These are phyloP conservation scores for Sprattus sprattus DNA, from an alignment of 2,113 vertebrate species.

Conservation along the genomic window DNA sequence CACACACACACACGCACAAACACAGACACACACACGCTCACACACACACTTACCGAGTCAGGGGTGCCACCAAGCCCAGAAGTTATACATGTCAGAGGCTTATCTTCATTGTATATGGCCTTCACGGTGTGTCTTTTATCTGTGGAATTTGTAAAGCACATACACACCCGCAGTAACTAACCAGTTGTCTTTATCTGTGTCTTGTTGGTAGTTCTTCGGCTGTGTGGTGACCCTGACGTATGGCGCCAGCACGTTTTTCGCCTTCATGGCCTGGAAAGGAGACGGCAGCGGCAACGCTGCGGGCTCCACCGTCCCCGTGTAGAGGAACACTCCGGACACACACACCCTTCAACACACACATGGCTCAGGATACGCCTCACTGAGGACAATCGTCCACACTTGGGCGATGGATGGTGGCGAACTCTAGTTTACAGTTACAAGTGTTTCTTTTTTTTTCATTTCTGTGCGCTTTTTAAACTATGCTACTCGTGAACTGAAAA, in stretches of 20 bases:
- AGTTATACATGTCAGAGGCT: neutral
- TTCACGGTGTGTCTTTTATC: neutral
- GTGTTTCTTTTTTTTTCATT: neutral
- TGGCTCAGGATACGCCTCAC: neutral
- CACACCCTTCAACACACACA: neutral
- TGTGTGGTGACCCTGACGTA: constrained; percentile 77
- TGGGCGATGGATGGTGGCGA: neutral
- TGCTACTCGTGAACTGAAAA: neutral
- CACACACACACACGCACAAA: neutral
- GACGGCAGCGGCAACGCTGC: constrained; percentile 75
- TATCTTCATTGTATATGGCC: neutral
- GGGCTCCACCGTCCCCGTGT: constrained; percentile 74
- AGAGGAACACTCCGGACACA: constrained; percentile 24
- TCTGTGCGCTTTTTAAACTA: neutral
- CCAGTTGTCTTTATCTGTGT: neutral
- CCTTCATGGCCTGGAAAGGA: constrained; percentile 82
- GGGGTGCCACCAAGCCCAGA: neutral
- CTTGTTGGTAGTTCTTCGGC: constrained; percentile 80
- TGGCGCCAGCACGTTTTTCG: constrained; percentile 76
- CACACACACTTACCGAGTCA: neutral
- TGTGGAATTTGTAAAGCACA: neutral
- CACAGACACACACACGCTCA: neutral
- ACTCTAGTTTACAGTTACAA: neutral
- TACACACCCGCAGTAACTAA: constrained; percentile 5
- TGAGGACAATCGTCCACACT: constrained; percentile 5